These are phyloP conservation scores for Temnothorax rugatulus DNA, from an alignment of 2,888 invertebrate genomes.

Conservation along the genomic window DNA sequence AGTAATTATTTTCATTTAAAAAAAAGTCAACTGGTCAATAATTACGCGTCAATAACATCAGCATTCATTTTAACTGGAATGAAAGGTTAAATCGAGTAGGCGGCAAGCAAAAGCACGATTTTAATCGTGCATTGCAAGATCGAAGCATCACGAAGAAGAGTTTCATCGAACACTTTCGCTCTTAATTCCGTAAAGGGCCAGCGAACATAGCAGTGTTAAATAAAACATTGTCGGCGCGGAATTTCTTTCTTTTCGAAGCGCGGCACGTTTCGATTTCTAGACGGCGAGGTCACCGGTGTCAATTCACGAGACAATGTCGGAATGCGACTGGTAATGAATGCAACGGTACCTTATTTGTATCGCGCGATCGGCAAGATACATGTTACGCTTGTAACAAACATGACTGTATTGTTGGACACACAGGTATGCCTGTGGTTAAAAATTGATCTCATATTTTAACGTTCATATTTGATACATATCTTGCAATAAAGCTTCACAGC, in stretches of 20 bases:
- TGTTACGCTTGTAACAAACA: not conserved
- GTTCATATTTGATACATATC: not conserved
- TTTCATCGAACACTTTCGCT: not conserved
- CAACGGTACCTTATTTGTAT: conserved; percentile 70
- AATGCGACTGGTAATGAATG: conserved; percentile 60
- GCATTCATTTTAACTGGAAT: not conserved
- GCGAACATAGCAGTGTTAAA: not conserved
- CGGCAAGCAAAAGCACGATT: not conserved
- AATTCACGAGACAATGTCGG: conserved; percentile 58
- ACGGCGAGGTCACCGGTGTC: conserved; percentile 67
- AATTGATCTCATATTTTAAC: conserved; percentile 31
- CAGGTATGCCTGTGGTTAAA: not conserved
- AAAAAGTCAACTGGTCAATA: not conserved
- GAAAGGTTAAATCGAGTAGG: not conserved
- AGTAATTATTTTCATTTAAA: not conserved
- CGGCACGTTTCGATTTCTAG: conserved; percentile 70
- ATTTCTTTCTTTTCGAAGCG: conserved; percentile 22
- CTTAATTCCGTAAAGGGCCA: not conserved
- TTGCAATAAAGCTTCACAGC: not conserved
- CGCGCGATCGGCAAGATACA: conserved; percentile 44
- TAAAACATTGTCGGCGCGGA: not conserved
- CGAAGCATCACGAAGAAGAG: not conserved
- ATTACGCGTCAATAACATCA: conserved; percentile 1
- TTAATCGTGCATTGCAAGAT: not conserved
- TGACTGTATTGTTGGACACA: not conserved